phyloP scores from a whole-genome alignment of 2,888 invertebrate genomes.

The Ochropleura leucogaster region DNA sequence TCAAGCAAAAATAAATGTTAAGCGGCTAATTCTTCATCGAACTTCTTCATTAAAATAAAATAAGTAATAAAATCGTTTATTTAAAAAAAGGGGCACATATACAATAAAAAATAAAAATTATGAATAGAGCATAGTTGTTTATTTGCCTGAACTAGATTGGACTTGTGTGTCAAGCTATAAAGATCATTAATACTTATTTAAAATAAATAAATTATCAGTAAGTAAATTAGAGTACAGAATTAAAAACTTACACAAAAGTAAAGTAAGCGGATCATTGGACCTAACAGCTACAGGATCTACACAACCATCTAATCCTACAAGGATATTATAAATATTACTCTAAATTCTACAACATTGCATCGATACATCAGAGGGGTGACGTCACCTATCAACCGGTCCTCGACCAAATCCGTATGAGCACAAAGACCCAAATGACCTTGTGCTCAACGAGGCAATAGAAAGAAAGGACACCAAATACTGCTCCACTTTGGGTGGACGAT shows the following conservation, averaged over 20 bases:
- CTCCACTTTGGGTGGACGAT: slow-evolving; percentile 9
- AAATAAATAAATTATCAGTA: too few species aligned
- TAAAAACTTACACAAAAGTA: too few species aligned
- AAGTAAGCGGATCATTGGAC: background rate
- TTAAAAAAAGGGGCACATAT: too few species aligned
- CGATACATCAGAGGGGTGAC: slow-evolving; percentile 45
- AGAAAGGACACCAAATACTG: slow-evolving; percentile 50
- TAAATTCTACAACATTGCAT: slow-evolving; percentile 44
- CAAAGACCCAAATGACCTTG: slow-evolving; percentile 59
- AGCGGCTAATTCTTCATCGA: background rate
- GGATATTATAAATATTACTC: slow-evolving; percentile 23
- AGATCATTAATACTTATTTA: too few species aligned
- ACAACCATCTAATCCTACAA: slow-evolving; percentile 25
- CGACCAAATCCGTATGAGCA: slow-evolving; percentile 56
- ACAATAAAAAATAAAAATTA: too few species aligned
- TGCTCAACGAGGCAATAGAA: slow-evolving; percentile 39
- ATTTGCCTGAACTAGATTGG: too few species aligned
- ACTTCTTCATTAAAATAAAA: too few species aligned
- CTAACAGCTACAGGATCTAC: background rate
- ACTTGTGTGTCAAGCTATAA: too few species aligned
- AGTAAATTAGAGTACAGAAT: too few species aligned
- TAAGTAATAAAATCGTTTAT: too few species aligned
- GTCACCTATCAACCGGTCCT: slow-evolving; percentile 54
- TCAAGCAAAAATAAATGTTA: background rate
- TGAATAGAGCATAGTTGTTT: too few species aligned